Conservation (phyloP, 2,113 vertebrate species). For the Parus major region DNA sequence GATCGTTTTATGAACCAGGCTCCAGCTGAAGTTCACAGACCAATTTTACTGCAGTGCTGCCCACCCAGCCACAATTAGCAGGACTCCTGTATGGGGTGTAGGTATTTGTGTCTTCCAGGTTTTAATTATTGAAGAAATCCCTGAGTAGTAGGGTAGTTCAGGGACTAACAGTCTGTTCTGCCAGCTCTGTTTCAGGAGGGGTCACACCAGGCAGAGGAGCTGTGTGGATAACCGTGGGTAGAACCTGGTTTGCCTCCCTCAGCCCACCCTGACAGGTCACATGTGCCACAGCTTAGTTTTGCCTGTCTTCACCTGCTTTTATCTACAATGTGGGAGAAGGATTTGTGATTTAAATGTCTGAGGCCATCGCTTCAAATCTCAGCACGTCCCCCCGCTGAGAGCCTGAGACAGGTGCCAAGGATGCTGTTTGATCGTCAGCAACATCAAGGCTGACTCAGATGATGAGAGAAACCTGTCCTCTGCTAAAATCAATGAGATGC, state of each 20-base stretch:
- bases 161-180: neutral
- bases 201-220: rapidly evolving
- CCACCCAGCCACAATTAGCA: neutral
- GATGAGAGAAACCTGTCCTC: neutral
- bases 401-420: constrained; percentile 12
- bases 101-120: neutral
- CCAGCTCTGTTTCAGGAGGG: neutral
- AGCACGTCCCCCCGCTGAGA: neutral
- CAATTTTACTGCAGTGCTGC: neutral
- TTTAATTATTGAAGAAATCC: neutral
- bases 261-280: neutral
- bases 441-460: constrained; percentile 19
- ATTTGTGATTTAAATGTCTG: constrained; percentile 36
- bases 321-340: neutral
- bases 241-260: neutral
- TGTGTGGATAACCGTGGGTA: neutral
- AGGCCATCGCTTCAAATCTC: neutral
- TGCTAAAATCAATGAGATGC: neutral
- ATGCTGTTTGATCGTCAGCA: neutral
- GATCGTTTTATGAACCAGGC: neutral
- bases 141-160: neutral
- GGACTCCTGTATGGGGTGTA: neutral
- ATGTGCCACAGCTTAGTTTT: neutral
- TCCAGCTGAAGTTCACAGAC: neutral
- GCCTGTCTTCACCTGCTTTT: neutral